Evolutionary conservation across 1,140 invertebrate genomes (phyloP).

Genomic region (Coboldia fuscipes): DNA sequence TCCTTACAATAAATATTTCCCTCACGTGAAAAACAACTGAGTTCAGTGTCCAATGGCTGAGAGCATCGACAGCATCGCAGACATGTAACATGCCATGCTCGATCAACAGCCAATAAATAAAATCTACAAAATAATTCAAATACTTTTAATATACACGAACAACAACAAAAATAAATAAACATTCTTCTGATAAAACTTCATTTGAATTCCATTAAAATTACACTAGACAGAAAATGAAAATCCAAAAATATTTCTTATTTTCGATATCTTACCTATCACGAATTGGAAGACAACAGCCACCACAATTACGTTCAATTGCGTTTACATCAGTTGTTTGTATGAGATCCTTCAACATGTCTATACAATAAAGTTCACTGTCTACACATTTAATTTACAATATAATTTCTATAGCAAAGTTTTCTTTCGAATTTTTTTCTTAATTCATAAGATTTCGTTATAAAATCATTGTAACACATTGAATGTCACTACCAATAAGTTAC

Average conservation of each 20-base stretch:
- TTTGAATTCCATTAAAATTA: not conserved
- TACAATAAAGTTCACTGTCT: too few species aligned
- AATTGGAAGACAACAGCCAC: conserved; percentile 32
- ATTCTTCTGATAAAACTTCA: not conserved
- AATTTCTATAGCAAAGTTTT: too few species aligned
- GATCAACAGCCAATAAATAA: conserved; percentile 71
- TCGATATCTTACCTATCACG: conserved; percentile 19
- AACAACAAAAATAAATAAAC: not conserved
- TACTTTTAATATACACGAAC: not conserved
- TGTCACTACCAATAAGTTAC: too few species aligned
- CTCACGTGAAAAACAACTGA: conserved; percentile 75
- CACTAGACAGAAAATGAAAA: not conserved
- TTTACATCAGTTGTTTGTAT: conserved; percentile 5
- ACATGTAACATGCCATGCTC: conserved; percentile 74
- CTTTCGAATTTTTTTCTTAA: too few species aligned
- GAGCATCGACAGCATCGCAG: conserved; percentile 73
- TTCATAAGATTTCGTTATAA: too few species aligned
- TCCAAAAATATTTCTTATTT: not conserved
- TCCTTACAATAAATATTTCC: conserved; percentile 88
- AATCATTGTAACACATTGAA: too few species aligned
- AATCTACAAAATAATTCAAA: conserved; percentile 24
- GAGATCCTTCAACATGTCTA: conserved; percentile 12
- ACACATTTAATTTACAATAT: too few species aligned
- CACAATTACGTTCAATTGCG: conserved; percentile 18
- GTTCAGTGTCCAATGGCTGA: conserved; percentile 58